Evolutionary conservation across 2,113 vertebrate species (phyloP).

Genomic region (Brachypodius melanocephalos): DNA sequence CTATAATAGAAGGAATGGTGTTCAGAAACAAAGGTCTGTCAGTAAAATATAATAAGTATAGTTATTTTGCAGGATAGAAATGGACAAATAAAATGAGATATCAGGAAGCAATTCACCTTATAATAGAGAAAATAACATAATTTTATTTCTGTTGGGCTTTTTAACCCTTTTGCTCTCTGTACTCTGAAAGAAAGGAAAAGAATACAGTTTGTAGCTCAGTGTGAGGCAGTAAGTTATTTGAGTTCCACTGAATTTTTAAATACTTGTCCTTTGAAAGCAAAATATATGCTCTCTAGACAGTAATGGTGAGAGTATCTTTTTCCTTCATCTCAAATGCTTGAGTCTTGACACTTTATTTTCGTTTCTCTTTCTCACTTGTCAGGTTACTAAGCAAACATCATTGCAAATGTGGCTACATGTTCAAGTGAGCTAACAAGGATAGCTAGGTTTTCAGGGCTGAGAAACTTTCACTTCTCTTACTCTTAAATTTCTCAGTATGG

Average conservation of each 20-base stretch:
- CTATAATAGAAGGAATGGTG: neutral
- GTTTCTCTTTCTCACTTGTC: neutral
- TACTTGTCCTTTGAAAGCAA: neutral
- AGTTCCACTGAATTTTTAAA: neutral
- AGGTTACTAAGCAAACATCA: neutral
- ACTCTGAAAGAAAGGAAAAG: neutral
- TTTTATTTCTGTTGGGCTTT: neutral
- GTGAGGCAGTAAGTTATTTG: neutral
- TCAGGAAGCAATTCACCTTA: neutral
- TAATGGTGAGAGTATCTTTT: neutral
- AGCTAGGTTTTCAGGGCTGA: neutral
- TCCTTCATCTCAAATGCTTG: neutral
- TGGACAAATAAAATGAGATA: neutral
- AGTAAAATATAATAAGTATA: neutral
- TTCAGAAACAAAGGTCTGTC: neutral
- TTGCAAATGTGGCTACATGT: accelerated
- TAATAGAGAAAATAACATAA: neutral
- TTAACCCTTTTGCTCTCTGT: neutral
- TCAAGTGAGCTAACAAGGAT: neutral
- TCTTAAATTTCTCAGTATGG: neutral
- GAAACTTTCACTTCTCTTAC: neutral
- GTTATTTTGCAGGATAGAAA: neutral
- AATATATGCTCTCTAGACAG: neutral
- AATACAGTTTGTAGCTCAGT: neutral
- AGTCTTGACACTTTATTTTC: neutral